Evolutionary conservation across 2,797 vertebrate genomes (phyloP), one percentile per base, ranked within the genome.

Genomic region (Sebastes nivosus): DNA sequence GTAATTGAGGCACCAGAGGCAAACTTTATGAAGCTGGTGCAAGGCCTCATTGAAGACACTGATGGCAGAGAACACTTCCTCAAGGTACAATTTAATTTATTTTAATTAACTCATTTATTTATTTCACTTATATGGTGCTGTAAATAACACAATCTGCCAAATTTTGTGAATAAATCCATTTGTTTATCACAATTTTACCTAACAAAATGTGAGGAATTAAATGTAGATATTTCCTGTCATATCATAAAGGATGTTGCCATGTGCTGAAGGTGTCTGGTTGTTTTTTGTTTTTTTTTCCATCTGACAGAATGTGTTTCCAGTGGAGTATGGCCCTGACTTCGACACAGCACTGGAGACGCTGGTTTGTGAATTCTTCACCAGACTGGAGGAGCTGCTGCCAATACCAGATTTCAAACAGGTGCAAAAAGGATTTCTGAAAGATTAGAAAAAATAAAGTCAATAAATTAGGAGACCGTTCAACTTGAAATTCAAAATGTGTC

Each of bases 401-500:
- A 91, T 95, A 42, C 94, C 94, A 76, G 94, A 95, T 79, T 95
- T 95, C 72, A 95, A 95, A 88, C 94, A 95, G 93, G 94, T 93
- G 63, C 13, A 46, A 24, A 25, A 1, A 58, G 8, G 10, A 52
- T 63, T 27, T 24, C 4, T 27, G 18, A 57, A 50, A 22, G 0
- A 67, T 36, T 2, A 29, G 16, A 36, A 36, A 60, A 61, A 8
- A 38, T 0, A 5, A 59, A 54, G 38, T 42, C 1, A 78, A 14
- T 32, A 8, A 29, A 29, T n/a, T 11, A 20, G 1, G 4, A 22
- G n/a, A 9, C 9, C 4, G 6, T 10, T 63, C 0, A 32, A 3
- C 1, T 18, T 61, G 0, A 20, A 38, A 25, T 32, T 54, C 0
- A 29, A 54, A 67, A 27, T 65, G 1, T 3, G 4, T 61, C 1